These are phyloP conservation scores for Micrastur ruficollis DNA, from an alignment of 2,797 vertebrate genomes.

Conservation along the genomic window DNA sequence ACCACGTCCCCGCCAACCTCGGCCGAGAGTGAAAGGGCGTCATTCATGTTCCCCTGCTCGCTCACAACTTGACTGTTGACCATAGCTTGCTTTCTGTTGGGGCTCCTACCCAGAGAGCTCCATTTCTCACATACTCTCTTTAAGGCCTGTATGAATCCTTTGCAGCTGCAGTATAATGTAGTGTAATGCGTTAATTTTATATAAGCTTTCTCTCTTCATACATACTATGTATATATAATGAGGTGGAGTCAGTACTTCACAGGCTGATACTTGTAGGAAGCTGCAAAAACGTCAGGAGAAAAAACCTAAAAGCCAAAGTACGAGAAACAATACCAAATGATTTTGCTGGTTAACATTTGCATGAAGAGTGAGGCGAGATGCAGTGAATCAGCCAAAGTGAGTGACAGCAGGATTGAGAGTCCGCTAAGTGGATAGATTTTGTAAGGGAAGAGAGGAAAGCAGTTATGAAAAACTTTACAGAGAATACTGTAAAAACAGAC, in stretches of 20 bases:
- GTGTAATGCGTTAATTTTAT: background rate
- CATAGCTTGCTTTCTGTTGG: background rate
- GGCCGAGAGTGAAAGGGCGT: background rate
- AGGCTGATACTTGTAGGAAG: background rate
- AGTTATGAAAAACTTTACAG: background rate
- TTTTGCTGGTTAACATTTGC: background rate
- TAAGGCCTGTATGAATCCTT: background rate
- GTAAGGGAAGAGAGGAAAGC: background rate
- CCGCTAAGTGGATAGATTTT: background rate
- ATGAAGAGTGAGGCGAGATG: background rate
- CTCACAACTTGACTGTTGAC: background rate
- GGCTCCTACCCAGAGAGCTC: background rate
- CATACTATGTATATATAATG: fast-evolving
- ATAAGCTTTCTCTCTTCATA: background rate
- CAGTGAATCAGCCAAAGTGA: background rate
- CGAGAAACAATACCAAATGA: background rate
- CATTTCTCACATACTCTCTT: background rate
- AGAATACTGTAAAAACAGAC: background rate
- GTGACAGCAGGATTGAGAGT: background rate
- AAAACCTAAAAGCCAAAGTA: background rate
- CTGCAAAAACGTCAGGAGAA: background rate
- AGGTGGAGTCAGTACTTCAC: background rate
- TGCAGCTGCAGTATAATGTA: background rate
- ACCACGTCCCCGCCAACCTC: background rate
- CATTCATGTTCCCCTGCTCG: background rate